These are phyloP conservation scores for Sylvicapra grimmia DNA, from an alignment of 2,113 vertebrate species.

Conservation along the genomic window DNA sequence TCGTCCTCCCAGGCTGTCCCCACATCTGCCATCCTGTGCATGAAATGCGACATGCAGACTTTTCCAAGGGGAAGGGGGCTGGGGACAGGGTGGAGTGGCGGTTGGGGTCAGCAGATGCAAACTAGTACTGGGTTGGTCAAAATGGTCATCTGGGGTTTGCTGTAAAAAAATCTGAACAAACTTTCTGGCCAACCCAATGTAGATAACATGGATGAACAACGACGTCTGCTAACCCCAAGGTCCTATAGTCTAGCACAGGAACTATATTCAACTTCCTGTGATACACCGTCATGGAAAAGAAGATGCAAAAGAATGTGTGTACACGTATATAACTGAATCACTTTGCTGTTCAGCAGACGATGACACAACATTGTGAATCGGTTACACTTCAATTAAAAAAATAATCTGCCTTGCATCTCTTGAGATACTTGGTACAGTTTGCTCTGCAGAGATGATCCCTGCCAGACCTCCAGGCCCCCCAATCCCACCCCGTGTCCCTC, in stretches of 20 bases:
- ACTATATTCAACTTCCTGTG: neutral
- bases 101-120: neutral
- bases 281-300: neutral
- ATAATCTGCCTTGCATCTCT: too few species aligned
- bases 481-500: too few species aligned
- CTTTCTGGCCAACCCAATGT: neutral
- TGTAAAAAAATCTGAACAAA: neutral
- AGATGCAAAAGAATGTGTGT: neutral
- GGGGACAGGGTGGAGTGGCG: neutral
- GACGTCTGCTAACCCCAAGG: neutral
- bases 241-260: neutral
- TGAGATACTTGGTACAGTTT: neutral
- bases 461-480: neutral
- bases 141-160: neutral
- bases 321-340: neutral
- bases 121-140: neutral
- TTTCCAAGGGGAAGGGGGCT: neutral
- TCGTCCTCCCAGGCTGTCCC: rapidly evolving
- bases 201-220: neutral
- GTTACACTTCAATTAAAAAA: neutral
- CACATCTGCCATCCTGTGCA: neutral
- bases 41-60: too few species aligned
- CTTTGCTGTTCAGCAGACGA: neutral
- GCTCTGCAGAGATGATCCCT: neutral
- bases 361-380: too few species aligned